Evolutionary conservation across 2,888 invertebrate genomes (phyloP).

Genomic region (Stenichneumon culpator): DNA sequence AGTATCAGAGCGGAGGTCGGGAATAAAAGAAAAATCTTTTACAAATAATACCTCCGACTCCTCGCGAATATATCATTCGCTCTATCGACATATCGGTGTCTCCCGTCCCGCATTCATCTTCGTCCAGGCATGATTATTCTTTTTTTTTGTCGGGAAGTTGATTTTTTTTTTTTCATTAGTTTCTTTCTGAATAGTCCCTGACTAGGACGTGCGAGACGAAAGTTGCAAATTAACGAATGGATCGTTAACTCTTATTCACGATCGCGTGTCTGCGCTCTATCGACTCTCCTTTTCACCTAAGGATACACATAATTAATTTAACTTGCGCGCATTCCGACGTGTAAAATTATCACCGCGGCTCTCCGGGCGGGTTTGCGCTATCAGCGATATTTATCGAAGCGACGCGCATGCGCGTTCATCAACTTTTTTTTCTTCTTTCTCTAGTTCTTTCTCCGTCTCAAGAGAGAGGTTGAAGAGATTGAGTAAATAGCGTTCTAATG

Average conservation of each 20-base stretch:
- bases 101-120: conserved; percentile 5
- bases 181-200: neutral
- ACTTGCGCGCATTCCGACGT: conserved; percentile 40
- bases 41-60: conserved; percentile 37
- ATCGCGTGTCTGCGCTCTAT: conserved; percentile 42
- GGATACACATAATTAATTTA: conserved; percentile 12
- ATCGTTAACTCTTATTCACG: conserved; percentile 45
- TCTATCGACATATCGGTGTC: conserved; percentile 38
- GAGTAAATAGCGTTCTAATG: conserved; percentile 60
- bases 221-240: conserved; percentile 57
- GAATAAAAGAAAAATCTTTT: conserved; percentile 50
- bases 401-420: conserved; percentile 10
- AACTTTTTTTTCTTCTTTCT: conserved; percentile 12
- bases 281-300: conserved; percentile 16
- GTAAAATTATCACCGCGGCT: conserved; percentile 47
- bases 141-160: conserved; percentile 11
- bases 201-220: conserved; percentile 50
- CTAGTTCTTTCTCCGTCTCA: neutral
- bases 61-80: conserved; percentile 31
- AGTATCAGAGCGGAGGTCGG: conserved; percentile 6
- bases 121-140: neutral
- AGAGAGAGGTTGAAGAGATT: conserved; percentile 20
- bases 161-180: conserved; percentile 20
- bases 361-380: conserved; percentile 11
- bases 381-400: conserved; percentile 57